phyloP scores from a whole-genome alignment of 2,888 invertebrate genomes.

The Tenthredo distinguenda region DNA sequence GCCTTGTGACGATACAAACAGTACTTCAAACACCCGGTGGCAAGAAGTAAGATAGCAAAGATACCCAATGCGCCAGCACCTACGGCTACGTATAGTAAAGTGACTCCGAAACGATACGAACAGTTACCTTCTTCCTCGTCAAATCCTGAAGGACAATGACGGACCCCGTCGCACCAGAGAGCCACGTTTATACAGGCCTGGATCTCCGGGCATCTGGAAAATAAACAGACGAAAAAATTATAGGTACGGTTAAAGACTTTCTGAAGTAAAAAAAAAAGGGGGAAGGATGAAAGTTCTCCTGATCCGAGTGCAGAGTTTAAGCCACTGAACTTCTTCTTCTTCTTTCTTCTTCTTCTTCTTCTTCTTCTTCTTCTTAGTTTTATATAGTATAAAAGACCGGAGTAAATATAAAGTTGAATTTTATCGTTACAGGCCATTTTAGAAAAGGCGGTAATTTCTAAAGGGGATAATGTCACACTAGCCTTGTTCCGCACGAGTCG shows the following conservation, averaged over 20 bases:
- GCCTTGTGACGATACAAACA: conserved; percentile 80
- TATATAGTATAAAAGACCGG: neutral
- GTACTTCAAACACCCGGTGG: conserved; percentile 82
- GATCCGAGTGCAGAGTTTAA: neutral
- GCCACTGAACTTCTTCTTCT: neutral
- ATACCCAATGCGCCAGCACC: conserved; percentile 84
- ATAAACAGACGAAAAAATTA: conserved; percentile 54
- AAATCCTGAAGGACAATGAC: conserved; percentile 90
- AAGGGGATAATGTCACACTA: conserved; percentile 29
- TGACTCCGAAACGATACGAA: conserved; percentile 85
- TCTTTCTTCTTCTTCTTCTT: neutral
- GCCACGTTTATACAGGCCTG: conserved; percentile 89
- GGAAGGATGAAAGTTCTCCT: conserved; percentile 47
- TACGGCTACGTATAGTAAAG: conserved; percentile 84
- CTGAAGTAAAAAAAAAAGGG: conserved; percentile 57
- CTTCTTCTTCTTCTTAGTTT: neutral
- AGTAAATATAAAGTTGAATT: conserved; percentile 41
- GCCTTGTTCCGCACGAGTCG: neutral
- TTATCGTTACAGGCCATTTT: neutral
- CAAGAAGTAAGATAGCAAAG: conserved; percentile 81
- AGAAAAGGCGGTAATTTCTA: neutral
- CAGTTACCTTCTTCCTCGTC: conserved; percentile 90
- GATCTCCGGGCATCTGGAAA: conserved; percentile 87
- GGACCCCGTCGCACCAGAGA: conserved; percentile 89
- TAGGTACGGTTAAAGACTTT: conserved; percentile 42